Evolutionary conservation across 2,888 invertebrate species (phyloP).

Genomic region (Peribatodes rhomboidaria): DNA sequence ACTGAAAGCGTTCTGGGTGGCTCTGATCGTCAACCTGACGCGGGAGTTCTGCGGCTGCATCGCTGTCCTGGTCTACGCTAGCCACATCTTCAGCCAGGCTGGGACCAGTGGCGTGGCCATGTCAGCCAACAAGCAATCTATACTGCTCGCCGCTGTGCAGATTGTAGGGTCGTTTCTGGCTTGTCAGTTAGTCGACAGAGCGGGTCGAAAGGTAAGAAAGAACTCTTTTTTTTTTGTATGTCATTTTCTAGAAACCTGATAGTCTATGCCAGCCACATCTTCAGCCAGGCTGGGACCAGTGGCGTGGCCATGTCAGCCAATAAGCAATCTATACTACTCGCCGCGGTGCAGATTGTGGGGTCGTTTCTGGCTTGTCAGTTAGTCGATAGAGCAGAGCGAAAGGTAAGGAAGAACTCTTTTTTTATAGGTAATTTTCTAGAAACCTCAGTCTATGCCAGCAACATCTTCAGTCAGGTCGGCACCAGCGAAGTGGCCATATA

Average conservation of each 20-base stretch:
- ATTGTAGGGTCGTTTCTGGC: constrained; percentile 79
- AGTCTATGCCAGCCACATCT: constrained; percentile 82
- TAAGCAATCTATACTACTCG: constrained; percentile 78
- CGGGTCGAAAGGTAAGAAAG: constrained; percentile 77
- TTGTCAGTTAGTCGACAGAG: constrained; percentile 77
- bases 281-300: constrained; percentile 68
- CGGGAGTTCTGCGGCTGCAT: constrained; percentile 82
- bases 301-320: constrained; percentile 75
- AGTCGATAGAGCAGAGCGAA: constrained; percentile 76
- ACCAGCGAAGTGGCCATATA: constrained; percentile 68
- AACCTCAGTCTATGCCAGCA: constrained; percentile 82
- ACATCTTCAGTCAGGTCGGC: constrained; percentile 76
- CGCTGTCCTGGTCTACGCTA: constrained; percentile 78
- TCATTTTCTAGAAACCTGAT: no score
- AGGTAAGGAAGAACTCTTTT: no score
- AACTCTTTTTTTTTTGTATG: no score
- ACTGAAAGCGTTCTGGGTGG: constrained; percentile 80
- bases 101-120: constrained; percentile 67
- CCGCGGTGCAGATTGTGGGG: constrained; percentile 77
- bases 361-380: constrained; percentile 81
- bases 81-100: constrained; percentile 78
- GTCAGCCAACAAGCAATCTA: constrained; percentile 79
- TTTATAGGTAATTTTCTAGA: no score
- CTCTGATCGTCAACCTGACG: constrained; percentile 76
- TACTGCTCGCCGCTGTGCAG: constrained; percentile 76